These are phyloP conservation scores for Emys orbicularis DNA, from an alignment of 2,797 vertebrate species.

Conservation along the genomic window DNA sequence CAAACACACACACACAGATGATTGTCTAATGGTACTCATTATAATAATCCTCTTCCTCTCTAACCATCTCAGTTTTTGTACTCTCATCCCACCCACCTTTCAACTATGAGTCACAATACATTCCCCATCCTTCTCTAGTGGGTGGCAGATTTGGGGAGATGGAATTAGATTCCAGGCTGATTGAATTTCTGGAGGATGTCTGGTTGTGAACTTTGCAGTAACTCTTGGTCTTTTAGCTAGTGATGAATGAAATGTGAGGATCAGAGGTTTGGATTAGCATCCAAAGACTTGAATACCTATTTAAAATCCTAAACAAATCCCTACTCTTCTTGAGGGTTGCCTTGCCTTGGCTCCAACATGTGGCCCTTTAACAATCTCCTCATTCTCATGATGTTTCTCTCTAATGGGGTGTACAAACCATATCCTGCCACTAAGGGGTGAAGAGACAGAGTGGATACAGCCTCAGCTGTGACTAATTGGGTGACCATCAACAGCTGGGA, in stretches of 20 bases:
- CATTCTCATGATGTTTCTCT: neutral
- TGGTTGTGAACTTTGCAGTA: constrained; percentile 49
- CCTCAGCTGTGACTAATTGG: too few species aligned
- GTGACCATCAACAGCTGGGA: too few species aligned
- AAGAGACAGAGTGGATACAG: too few species aligned
- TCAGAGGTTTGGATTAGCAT: constrained; percentile 39
- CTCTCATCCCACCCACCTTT: constrained; percentile 24
- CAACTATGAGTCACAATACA: constrained; percentile 34
- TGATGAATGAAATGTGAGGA: neutral
- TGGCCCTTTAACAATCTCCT: constrained; percentile 11
- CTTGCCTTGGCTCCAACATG: neutral
- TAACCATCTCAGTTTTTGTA: constrained; percentile 1
- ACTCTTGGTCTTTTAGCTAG: constrained; percentile 48
- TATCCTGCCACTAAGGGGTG: too few species aligned
- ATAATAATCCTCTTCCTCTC: neutral
- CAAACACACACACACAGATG: constrained; percentile 33
- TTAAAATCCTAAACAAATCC: too few species aligned
- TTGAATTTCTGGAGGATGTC: constrained; percentile 37
- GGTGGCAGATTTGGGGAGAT: constrained; percentile 38
- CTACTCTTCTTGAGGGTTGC: constrained; percentile 26
- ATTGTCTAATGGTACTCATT: constrained; percentile 46
- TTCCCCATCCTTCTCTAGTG: constrained; percentile 21
- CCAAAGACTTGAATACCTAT: constrained; percentile 25
- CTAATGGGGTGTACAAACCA: too few species aligned
- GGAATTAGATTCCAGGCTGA: constrained; percentile 37